Base-by-base conservation (phyloP, 2,888 invertebrate genomes). In the Eupithecia insigniata region DNA sequence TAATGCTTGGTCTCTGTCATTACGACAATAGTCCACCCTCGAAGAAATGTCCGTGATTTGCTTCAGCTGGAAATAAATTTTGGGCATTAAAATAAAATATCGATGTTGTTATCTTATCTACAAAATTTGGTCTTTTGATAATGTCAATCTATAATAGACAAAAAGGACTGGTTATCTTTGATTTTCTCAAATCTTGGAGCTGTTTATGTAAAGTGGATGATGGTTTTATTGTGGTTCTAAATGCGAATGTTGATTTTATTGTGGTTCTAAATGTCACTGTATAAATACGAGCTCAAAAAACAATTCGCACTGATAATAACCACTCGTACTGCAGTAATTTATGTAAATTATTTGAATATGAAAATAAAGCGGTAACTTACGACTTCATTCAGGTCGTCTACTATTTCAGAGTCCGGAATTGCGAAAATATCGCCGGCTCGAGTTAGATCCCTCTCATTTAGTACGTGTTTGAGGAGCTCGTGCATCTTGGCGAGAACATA, bases 1-100 rank as follows among this genome's bases (percentile, higher is more conserved):
- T 75, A 99, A 97, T 81, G 98, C 98, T 92, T 99, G 99, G 89
- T 98, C 98, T 91, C 98, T 97, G 86, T 97, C 97, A 90, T 97
- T 98, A 79, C 96, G 96, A 66, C 96, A 95, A 88, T 98, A 99
- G 83, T 97, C 97, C 5, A 97, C 95, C 76, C 97, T 95, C 76
- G 97, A 97, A 73, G 98, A 97, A 79, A 99, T 98, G 78, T 97
- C 96, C 75, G 96, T 96, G 85, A 97, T 96, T 92, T 96, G 96
- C 82, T 95, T 96, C 77, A 96, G 90, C 96, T 96, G 83, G 78
- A 90, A 74, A 74, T 67, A 7, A 70, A 65, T 34, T 7, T 39
- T 30, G 12, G 36, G 43, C 7, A 7, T 22, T 39, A 36, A 10
- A 30, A 14, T 30, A 30, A 62, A 32, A 18, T 69, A 66, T 60